These are phyloP conservation scores for Mellivora capensis DNA, from an alignment of 2,113 vertebrate genomes.

Conservation along the genomic window DNA sequence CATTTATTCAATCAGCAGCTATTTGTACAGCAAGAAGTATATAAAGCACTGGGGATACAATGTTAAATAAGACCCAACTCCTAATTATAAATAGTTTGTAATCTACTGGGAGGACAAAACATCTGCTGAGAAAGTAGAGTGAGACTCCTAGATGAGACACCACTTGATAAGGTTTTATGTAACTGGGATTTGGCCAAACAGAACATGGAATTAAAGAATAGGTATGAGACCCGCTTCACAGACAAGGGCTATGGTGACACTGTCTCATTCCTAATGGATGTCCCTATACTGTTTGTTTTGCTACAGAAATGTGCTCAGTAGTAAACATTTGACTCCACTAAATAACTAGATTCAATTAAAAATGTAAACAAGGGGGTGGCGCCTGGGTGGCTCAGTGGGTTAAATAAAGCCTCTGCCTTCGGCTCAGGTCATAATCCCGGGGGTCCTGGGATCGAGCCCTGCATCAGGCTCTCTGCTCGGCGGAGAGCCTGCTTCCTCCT, in stretches of 20 bases:
- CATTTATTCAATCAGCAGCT: neutral
- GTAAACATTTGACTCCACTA: neutral
- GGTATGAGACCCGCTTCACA: neutral
- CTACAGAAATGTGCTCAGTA: neutral
- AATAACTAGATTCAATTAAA: neutral
- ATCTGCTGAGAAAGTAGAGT: neutral
- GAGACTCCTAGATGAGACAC: neutral
- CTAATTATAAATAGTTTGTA: neutral
- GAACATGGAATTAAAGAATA: neutral
- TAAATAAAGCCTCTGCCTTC: too few species aligned
- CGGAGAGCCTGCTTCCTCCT: too few species aligned
- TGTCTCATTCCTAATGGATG: neutral
- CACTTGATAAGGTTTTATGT: neutral
- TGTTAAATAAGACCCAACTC: neutral
- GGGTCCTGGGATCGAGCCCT: too few species aligned
- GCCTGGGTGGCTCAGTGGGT: too few species aligned
- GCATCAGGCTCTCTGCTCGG: too few species aligned
- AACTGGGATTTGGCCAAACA: neutral
- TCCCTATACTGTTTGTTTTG: neutral
- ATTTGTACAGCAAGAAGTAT: neutral
- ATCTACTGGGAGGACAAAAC: neutral
- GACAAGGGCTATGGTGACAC: neutral
- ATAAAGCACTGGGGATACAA: neutral
- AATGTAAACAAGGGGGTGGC: neutral
- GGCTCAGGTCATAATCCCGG: too few species aligned